phyloP scores from a whole-genome alignment of 2,797 vertebrate genomes.

The Ctenosaura bakeri region DNA sequence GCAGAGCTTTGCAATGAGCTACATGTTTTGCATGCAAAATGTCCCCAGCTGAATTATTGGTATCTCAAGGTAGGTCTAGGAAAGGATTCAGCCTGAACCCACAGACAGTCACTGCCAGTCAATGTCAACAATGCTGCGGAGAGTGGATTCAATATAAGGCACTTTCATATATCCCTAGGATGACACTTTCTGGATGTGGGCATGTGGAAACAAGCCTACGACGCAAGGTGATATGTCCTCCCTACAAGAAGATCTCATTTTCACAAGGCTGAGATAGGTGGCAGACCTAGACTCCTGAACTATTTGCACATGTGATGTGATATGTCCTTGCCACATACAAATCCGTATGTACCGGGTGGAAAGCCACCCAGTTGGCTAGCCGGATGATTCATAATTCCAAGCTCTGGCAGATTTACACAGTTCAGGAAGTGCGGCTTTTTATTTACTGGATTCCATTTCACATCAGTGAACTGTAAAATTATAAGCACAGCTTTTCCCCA shows the following conservation, averaged over 20 bases:
- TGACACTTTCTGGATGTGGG: no score
- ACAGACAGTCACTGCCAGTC: neutral
- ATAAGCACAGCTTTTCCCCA: conserved; percentile 50
- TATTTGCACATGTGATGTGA: no score
- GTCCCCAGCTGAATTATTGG: neutral
- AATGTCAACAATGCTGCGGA: no score
- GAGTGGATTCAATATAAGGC: no score
- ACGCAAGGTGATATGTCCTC: no score
- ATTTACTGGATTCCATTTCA: conserved; percentile 67
- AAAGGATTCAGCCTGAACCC: neutral
- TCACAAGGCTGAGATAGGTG: no score
- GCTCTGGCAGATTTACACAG: conserved; percentile 21
- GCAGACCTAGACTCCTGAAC: neutral
- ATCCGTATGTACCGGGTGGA: fast-evolving
- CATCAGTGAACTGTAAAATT: conserved; percentile 67
- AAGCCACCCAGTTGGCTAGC: neutral
- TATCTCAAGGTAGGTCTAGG: neutral
- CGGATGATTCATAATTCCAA: neutral
- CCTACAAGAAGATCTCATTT: neutral
- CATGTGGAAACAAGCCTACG: neutral
- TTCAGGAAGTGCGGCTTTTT: conserved; percentile 39
- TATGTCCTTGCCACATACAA: fast-evolving
- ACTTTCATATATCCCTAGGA: no score
- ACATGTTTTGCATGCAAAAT: no score
- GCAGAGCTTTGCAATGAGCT: no score